Conservation (phyloP, 2,113 vertebrate genomes). For the Synchiropus splendidus region DNA sequence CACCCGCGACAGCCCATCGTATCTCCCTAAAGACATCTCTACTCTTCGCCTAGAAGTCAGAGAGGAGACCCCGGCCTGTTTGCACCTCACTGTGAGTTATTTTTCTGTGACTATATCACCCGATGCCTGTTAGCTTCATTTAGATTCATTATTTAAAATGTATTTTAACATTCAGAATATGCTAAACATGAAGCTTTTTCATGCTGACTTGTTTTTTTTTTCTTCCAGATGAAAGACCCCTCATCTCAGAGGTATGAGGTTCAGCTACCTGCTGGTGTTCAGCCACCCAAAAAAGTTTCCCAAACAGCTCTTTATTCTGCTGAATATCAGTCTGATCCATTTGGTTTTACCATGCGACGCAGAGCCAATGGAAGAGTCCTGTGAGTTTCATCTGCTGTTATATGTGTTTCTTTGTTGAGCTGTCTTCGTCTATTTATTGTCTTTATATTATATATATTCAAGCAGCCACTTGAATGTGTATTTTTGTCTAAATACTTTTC, state of each 20-base stretch:
- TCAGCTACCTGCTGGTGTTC: slow-evolving; percentile 53
- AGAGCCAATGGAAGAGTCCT: slow-evolving; percentile 67
- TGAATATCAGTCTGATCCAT: slow-evolving; percentile 70
- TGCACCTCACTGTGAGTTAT: slow-evolving; percentile 76
- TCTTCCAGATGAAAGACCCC: slow-evolving; percentile 75
- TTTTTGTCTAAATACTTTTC: too few relatives aligned
- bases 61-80: slow-evolving; percentile 67
- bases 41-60: slow-evolving; percentile 64
- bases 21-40: slow-evolving; percentile 41
- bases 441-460: neutral
- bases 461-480: neutral
- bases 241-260: slow-evolving; percentile 78
- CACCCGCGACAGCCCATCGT: slow-evolving; percentile 26
- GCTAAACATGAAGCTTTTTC: too few relatives aligned
- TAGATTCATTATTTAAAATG: neutral
- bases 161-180: too few relatives aligned
- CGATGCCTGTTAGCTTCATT: neutral
- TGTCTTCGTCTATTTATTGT: neutral
- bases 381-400: slow-evolving; percentile 61
- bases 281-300: slow-evolving; percentile 9
- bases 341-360: slow-evolving; percentile 76
- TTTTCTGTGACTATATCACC: too few relatives aligned
- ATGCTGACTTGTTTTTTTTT: neutral
- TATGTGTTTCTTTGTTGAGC: neutral
- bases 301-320: slow-evolving; percentile 59